Conservation (phyloP, 1,140 invertebrate genomes). For the Protaetia brevitarsis region DNA sequence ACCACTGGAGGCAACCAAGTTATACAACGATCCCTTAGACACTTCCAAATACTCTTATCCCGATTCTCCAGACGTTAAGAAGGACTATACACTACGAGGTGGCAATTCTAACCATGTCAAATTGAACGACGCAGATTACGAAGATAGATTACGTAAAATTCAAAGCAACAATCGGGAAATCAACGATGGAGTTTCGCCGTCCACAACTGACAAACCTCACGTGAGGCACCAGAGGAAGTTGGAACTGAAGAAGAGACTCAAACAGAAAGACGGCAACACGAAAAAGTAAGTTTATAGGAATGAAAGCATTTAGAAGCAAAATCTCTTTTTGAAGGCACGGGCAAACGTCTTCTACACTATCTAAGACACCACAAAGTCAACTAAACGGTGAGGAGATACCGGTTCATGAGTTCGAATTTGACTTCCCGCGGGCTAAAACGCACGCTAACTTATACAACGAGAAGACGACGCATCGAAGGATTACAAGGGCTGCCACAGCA, state of each 20-base stretch:
- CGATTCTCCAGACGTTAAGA: not conserved
- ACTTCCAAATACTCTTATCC: constrained; percentile 14
- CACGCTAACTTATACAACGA: constrained; percentile 20
- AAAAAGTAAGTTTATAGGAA: not conserved
- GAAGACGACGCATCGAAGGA: constrained; percentile 50
- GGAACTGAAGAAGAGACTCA: constrained; percentile 50
- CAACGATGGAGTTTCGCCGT: not conserved
- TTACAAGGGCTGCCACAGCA: constrained; percentile 83
- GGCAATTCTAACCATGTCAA: constrained; percentile 35
- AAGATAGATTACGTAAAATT: constrained; percentile 53
- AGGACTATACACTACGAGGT: not conserved
- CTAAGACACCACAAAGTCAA: not conserved
- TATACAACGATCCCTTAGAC: constrained; percentile 54
- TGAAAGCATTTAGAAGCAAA: not conserved
- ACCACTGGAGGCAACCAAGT: constrained; percentile 42
- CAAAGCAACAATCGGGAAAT: constrained; percentile 55
- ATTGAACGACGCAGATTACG: constrained; percentile 38
- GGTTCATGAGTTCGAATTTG: constrained; percentile 57
- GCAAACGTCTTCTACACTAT: not conserved
- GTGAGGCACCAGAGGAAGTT: constrained; percentile 42
- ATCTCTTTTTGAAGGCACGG: not conserved
- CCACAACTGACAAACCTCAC: not conserved
- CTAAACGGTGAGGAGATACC: constrained; percentile 45
- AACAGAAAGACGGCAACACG: constrained; percentile 29
- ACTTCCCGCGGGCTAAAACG: constrained; percentile 44